Evolutionary conservation across 2,113 vertebrate species (phyloP).

Genomic region (Galbula dea): DNA sequence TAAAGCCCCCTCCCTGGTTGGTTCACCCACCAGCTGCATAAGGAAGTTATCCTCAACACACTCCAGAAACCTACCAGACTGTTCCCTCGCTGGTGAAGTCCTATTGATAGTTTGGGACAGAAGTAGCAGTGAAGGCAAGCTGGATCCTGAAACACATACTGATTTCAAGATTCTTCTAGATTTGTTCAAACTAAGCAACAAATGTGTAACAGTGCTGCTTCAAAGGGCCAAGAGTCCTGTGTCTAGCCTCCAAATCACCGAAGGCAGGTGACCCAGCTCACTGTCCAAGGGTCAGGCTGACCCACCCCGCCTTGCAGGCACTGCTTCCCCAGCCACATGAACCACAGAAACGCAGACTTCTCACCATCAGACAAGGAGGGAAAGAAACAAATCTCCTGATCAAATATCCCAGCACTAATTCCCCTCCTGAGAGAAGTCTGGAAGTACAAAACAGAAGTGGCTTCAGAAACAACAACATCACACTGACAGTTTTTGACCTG

Average conservation of each 20-base stretch:
- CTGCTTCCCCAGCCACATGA: neutral
- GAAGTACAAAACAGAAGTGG: neutral
- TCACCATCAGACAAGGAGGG: neutral
- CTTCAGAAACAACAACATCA: neutral
- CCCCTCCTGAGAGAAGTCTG: neutral
- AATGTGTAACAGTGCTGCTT: neutral
- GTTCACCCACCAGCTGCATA: no score
- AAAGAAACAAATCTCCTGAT: neutral
- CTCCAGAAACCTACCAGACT: no score
- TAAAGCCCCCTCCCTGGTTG: no score
- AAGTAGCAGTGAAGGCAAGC: neutral
- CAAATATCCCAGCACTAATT: neutral
- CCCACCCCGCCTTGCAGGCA: neutral
- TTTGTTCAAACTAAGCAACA: neutral
- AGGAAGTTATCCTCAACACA: no score
- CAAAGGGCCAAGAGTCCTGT: neutral
- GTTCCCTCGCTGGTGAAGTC: no score
- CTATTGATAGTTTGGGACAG: neutral
- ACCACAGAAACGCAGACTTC: neutral
- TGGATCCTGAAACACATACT: neutral
- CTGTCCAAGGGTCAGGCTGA: neutral
- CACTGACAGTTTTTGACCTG: neutral
- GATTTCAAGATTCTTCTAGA: neutral
- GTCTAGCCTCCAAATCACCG: rapidly evolving
- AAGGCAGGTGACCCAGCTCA: neutral